phyloP scores from a whole-genome alignment of 2,888 invertebrate genomes.

The Lochmaea capreae region DNA sequence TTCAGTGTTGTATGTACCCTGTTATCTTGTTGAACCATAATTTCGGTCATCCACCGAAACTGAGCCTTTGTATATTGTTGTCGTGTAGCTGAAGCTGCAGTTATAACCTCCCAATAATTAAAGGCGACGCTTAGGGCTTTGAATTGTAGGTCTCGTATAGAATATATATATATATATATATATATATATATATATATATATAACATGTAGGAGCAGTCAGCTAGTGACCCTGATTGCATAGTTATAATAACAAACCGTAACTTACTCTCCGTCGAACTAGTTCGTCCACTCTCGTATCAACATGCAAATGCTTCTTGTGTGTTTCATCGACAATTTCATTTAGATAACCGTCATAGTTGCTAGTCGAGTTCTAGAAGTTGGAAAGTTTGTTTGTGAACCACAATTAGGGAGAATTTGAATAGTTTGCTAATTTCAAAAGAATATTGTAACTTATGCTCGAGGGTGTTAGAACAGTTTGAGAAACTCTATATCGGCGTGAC shows the following conservation, averaged over 20 bases:
- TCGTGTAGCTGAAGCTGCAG: neutral
- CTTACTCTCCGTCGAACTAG: conserved; percentile 15
- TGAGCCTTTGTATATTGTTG: neutral
- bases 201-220: conserved; percentile 17
- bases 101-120: conserved; percentile 1
- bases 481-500: neutral
- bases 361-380: conserved; percentile 27
- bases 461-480: conserved; percentile 24
- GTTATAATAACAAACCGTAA: conserved; percentile 28
- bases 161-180: neutral
- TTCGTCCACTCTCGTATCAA: conserved; percentile 20
- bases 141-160: neutral
- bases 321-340: conserved; percentile 31
- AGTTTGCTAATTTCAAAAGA: conserved; percentile 22
- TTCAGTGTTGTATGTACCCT: neutral
- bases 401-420: conserved; percentile 30
- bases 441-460: conserved; percentile 18
- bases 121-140: conserved; percentile 8
- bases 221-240: conserved; percentile 13
- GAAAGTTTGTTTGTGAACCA: conserved; percentile 28
- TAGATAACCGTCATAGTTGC: conserved; percentile 25
- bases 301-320: conserved; percentile 32
- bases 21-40: neutral
- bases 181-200: neutral
- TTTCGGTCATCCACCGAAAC: neutral